Evolutionary conservation across 2,797 vertebrate genomes (phyloP).

Genomic region (Serranus cabrilla): DNA sequence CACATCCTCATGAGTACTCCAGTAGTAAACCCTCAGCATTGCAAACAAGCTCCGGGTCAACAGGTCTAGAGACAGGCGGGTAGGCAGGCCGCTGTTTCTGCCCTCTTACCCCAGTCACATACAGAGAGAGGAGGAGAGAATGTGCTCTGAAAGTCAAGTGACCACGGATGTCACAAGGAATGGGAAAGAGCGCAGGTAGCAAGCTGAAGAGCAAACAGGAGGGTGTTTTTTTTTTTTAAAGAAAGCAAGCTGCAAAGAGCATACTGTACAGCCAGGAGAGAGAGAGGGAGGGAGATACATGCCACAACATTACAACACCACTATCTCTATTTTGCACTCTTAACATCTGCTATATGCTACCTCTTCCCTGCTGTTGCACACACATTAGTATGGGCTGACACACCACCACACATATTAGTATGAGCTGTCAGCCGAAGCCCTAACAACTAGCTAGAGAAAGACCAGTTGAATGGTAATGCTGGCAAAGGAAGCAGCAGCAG

Average conservation of each 20-base stretch:
- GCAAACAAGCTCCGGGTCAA: conserved; percentile 66
- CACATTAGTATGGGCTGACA: conserved; percentile 74
- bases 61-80: conserved; percentile 40
- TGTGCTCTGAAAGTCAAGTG: conserved; percentile 67
- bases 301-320: conserved; percentile 49
- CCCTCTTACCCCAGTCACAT: conserved; percentile 44
- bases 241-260: conserved; percentile 31
- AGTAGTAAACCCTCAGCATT: conserved; percentile 54
- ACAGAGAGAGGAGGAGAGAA: conserved; percentile 32
- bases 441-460: conserved; percentile 66
- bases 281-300: conserved; percentile 17
- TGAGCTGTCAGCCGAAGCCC: conserved; percentile 73
- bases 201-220: conserved; percentile 30
- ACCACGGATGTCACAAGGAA: conserved; percentile 27
- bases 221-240: conserved; percentile 15
- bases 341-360: conserved; percentile 66
- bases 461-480: conserved; percentile 70
- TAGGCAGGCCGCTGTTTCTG: conserved; percentile 28
- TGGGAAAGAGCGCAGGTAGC: conserved; percentile 24
- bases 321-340: conserved; percentile 61
- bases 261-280: conserved; percentile 11
- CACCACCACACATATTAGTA: conserved; percentile 71
- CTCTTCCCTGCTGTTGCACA: conserved; percentile 55
- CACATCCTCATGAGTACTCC: conserved; percentile 14
- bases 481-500: conserved; percentile 56